A percentile compares a stretch with the other conserved stretches of the same genome.
Evolutionary conservation across 2,113 vertebrate genomes (phyloP).

Genomic region (Struthio camelus): DNA sequence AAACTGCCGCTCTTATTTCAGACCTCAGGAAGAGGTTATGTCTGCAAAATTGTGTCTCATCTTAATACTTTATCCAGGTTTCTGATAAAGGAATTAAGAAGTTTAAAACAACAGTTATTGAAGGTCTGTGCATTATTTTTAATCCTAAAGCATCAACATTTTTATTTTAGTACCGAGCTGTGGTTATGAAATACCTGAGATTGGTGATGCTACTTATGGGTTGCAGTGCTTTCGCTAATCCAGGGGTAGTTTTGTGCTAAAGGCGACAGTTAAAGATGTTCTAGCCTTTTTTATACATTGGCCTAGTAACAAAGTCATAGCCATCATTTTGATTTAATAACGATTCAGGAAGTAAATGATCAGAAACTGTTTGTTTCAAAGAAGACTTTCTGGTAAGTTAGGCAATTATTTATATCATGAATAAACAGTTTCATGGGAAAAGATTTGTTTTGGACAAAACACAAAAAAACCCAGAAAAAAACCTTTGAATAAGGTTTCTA

Average conservation of each 20-base stretch:
- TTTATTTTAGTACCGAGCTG: neutral
- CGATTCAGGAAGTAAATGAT: neutral
- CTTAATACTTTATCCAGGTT: neutral
- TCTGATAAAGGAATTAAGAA: fast-evolving
- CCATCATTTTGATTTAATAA: neutral
- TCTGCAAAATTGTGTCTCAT: neutral
- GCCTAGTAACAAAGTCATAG: neutral
- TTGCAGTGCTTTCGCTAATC: neutral
- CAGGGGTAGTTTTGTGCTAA: neutral
- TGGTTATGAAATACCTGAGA: neutral
- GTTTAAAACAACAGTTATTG: neutral
- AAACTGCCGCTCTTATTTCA: neutral
- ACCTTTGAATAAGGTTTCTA: neutral
- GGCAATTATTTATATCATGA: neutral
- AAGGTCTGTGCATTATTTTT: neutral
- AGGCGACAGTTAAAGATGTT: neutral
- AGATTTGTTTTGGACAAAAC: neutral
- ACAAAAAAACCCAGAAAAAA: too few relatives aligned
- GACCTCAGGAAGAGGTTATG: neutral
- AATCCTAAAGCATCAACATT: neutral
- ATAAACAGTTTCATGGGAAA: neutral
- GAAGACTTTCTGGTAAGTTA: neutral
- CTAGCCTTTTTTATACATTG: neutral
- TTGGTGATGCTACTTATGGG: neutral
- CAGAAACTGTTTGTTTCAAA: neutral